Percentiles rank a stretch among this genome's conserved stretches.
Conservation (phyloP, 1,140 invertebrate species). For the Polypedilum pembai region DNA sequence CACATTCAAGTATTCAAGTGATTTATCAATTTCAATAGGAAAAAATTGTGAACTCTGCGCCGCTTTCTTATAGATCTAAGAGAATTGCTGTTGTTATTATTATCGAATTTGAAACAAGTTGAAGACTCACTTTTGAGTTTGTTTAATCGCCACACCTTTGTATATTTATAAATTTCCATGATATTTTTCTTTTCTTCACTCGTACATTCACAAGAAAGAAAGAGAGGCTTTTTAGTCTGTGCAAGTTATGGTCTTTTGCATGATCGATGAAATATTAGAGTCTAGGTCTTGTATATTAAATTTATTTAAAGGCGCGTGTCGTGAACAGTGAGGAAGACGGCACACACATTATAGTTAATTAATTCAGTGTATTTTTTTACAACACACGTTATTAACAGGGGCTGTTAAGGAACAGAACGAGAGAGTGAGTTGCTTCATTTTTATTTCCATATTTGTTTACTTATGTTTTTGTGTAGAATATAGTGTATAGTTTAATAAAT, state of each 20-base stretch:
- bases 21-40: conserved; percentile 5
- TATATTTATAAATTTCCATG: conserved; percentile 7
- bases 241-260: conserved; percentile 12
- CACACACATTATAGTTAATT: conserved; percentile 3
- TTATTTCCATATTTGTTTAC: no score
- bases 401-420: neutral
- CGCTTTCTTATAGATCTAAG: no score
- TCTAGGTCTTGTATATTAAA: neutral
- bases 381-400: neutral
- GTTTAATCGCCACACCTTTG: conserved; percentile 27
- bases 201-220: no score
- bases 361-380: neutral
- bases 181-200: neutral
- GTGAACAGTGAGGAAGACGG: neutral
- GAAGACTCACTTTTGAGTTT: neutral
- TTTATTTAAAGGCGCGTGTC: conserved; percentile 25
- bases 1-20: neutral
- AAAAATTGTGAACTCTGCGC: no score
- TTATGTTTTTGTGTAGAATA: no score
- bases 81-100: no score
- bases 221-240: no score
- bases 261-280: conserved; percentile 22
- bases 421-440: neutral
- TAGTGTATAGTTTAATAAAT: no score
- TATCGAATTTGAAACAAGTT: neutral